These are phyloP conservation scores for Capitella teleta DNA, from an alignment of 1,140 invertebrate genomes.

Conservation along the genomic window DNA sequence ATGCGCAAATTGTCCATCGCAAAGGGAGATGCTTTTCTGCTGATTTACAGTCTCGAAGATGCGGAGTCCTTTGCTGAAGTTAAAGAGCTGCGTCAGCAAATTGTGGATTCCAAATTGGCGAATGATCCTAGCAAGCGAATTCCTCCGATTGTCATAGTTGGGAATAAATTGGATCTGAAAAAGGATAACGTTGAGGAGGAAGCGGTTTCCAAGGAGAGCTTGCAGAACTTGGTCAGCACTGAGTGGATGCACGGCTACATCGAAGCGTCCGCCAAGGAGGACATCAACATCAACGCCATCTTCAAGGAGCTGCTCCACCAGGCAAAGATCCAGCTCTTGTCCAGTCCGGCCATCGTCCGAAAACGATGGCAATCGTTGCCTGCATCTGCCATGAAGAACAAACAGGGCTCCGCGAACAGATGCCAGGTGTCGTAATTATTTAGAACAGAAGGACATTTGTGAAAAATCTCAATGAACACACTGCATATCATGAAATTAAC, in stretches of 20 bases:
- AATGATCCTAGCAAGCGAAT: neutral
- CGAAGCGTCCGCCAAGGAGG: constrained; percentile 75
- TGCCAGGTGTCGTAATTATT: too few relatives aligned
- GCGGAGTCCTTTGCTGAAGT: constrained; percentile 11
- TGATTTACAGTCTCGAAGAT: constrained; percentile 45
- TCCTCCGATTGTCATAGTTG: constrained; percentile 5
- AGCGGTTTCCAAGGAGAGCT: neutral
- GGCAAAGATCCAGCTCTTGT: constrained; percentile 57
- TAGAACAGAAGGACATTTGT: too few relatives aligned
- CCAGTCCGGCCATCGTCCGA: neutral
- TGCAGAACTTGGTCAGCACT: neutral
- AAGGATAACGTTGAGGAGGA: constrained; percentile 44
- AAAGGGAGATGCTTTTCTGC: constrained; percentile 59
- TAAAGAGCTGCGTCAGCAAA: neutral
- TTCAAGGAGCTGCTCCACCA: constrained; percentile 68
- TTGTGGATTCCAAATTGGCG: neutral
- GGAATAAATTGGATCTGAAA: constrained; percentile 3
- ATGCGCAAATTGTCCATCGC: constrained; percentile 98
- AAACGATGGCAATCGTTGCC: neutral
- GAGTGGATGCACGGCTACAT: constrained; percentile 55
- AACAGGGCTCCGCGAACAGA: too few relatives aligned
- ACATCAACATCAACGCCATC: constrained; percentile 60
- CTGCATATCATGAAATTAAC: too few relatives aligned
- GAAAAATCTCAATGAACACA: too few relatives aligned
- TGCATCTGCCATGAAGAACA: neutral